Conservation (phyloP, 2,888 invertebrate genomes). For the Ceriagrion tenellum region DNA sequence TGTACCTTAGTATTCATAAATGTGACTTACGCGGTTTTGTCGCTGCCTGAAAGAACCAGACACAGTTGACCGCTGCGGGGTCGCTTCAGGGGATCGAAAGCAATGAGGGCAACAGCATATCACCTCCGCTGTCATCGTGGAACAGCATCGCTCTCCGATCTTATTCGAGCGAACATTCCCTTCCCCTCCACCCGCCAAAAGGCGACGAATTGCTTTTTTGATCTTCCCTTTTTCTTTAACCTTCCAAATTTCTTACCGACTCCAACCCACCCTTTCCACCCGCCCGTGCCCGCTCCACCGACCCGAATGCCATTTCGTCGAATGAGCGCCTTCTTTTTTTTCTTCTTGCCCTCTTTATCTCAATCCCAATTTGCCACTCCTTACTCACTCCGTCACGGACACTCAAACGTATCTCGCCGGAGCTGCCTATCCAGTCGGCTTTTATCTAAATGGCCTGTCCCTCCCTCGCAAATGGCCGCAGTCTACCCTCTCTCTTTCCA, state of each 20-base stretch:
- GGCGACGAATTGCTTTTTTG: background rate
- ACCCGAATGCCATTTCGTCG: background rate
- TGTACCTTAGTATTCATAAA: no score
- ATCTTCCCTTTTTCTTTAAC: background rate
- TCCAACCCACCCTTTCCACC: background rate
- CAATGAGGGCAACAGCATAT: background rate
- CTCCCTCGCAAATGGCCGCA: background rate
- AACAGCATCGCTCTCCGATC: background rate
- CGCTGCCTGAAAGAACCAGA: no score
- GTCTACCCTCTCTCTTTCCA: background rate
- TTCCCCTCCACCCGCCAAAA: background rate
- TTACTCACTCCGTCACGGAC: background rate
- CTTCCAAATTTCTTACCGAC: background rate
- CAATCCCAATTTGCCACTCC: constrained; percentile 4
- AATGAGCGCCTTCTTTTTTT: background rate
- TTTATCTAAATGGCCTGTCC: constrained; percentile 26
- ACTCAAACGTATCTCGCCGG: background rate
- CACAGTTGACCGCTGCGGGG: background rate
- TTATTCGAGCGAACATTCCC: background rate
- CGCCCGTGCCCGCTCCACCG: background rate
- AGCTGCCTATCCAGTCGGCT: background rate
- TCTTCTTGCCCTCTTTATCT: background rate
- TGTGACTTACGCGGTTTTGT: no score
- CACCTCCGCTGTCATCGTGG: background rate
- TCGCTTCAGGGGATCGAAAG: background rate